phyloP scores from a whole-genome alignment of 2,113 vertebrate genomes.

The Pantherophis guttatus region DNA sequence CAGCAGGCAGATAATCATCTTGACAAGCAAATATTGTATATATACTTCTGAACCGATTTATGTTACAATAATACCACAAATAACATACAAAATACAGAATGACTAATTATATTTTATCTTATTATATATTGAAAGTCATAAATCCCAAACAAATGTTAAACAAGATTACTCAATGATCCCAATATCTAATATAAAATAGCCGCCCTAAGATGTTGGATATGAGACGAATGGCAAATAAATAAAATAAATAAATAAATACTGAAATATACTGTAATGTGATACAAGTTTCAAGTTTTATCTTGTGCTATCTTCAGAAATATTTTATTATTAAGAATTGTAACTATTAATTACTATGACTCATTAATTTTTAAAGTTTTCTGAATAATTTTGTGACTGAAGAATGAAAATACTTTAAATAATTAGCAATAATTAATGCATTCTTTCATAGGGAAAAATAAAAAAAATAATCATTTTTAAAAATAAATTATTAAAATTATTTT shows the following conservation, averaged over 20 bases:
- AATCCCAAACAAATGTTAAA: background rate
- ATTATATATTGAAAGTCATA: background rate
- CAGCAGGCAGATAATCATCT: slow-evolving; percentile 35
- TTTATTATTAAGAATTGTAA: background rate
- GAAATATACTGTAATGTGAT: background rate
- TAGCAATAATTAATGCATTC: background rate
- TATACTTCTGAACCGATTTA: background rate
- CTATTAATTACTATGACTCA: background rate
- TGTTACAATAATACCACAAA: slow-evolving; percentile 11
- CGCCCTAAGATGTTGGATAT: background rate
- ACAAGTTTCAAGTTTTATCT: background rate
- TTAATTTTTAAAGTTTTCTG: background rate
- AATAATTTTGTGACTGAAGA: background rate
- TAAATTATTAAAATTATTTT: background rate
- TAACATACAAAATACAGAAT: background rate
- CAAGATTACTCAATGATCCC: background rate
- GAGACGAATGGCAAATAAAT: background rate
- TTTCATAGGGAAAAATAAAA: background rate
- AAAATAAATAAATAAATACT: background rate
- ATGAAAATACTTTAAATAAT: background rate
- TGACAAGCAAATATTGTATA: slow-evolving; percentile 25
- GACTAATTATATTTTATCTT: background rate
- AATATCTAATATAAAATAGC: background rate
- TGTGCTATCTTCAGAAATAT: background rate
- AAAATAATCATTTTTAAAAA: background rate